A percentile compares a stretch with the other conserved stretches of the same genome.
Conservation (phyloP, 2,113 vertebrate genomes). For the Mus spicilegus region DNA sequence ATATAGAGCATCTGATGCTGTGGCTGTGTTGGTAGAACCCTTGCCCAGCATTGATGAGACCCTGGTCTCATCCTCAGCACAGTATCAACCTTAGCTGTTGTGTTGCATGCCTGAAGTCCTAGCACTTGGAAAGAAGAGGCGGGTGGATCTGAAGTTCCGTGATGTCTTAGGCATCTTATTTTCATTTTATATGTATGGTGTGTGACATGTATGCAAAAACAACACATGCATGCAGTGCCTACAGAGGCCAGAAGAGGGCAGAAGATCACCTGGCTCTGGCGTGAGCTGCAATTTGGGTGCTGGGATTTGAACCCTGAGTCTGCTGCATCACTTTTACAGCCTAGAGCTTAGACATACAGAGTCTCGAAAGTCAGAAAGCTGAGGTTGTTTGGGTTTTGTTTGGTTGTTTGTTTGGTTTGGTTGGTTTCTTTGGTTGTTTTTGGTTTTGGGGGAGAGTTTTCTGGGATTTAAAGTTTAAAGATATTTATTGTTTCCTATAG, state of each 20-base stretch:
- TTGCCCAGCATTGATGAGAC: neutral
- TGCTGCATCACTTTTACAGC: neutral
- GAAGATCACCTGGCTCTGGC: neutral
- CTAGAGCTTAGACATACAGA: neutral
- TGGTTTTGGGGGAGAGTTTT: neutral
- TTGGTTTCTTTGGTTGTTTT: neutral
- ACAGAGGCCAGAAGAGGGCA: neutral
- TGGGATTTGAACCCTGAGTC: neutral
- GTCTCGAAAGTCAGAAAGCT: neutral
- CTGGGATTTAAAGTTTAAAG: neutral
- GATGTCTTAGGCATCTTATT: neutral
- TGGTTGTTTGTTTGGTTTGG: neutral
- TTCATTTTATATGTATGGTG: neutral
- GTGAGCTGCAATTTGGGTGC: neutral
- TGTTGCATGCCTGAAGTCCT: neutral
- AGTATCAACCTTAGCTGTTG: neutral
- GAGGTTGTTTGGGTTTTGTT: neutral
- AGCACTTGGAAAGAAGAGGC: neutral
- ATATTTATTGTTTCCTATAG: neutral
- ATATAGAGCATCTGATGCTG: constrained; percentile 22
- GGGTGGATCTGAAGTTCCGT: neutral
- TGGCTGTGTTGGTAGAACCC: neutral
- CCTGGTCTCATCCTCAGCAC: neutral
- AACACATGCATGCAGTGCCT: neutral
- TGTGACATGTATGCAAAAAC: neutral